These are phyloP conservation scores for Rhagonycha lutea DNA, from an alignment of 2,888 invertebrate species.

Conservation along the genomic window DNA sequence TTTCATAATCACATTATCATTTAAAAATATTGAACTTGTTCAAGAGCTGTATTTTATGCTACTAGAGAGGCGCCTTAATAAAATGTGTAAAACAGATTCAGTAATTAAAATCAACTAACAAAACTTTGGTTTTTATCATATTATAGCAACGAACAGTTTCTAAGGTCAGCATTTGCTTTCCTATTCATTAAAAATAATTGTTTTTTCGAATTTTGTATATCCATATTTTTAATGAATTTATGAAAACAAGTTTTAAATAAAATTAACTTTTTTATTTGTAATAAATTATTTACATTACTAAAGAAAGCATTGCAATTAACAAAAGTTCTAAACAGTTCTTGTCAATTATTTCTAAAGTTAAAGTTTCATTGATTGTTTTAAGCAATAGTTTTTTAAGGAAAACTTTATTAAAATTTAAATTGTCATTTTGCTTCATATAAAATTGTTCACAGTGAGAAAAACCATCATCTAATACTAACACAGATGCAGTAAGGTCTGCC, in stretches of 20 bases:
- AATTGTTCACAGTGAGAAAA: conserved; percentile 31
- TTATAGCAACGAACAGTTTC: no score
- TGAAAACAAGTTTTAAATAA: neutral
- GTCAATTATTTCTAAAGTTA: neutral
- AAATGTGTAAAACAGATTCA: no score
- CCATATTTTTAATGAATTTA: no score
- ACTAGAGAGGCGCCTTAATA: no score
- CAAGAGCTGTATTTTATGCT: no score
- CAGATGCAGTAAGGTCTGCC: conserved; percentile 27
- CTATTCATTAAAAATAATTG: no score
- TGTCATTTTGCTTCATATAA: conserved; percentile 35
- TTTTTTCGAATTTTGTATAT: no score
- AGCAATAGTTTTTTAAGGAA: conserved; percentile 1
- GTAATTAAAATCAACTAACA: no score
- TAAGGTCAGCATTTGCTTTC: no score
- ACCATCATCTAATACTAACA: conserved; percentile 20
- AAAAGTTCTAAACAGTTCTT: neutral
- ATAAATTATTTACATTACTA: neutral
- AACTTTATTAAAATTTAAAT: conserved; percentile 31
- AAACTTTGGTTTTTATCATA: no score
- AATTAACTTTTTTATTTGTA: neutral
- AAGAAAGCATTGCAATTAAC: neutral
- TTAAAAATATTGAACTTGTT: no score
- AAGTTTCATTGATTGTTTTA: conserved; percentile 8
- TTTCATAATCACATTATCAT: no score